Evolutionary conservation across 2,113 vertebrate genomes (phyloP), one percentile per base, ranked within the genome.

Genomic region (Notothenia rossii): DNA sequence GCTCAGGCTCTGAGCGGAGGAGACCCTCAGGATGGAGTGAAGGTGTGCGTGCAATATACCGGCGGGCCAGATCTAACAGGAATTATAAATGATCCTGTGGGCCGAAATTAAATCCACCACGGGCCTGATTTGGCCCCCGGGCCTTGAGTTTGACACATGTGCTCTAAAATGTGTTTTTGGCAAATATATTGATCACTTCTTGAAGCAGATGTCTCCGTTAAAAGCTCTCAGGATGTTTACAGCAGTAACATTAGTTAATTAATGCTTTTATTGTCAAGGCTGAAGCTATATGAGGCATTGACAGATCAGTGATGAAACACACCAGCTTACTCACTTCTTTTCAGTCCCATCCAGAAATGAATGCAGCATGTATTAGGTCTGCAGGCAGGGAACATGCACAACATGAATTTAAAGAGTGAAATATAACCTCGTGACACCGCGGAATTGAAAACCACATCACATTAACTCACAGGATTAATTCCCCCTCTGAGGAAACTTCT

Each of bases 331-430:
- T 45, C 14, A 20, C 54, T 76, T 67, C 25, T 58, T 82, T 77
- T 78, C 53, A 72, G 71, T 78, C 15, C n/a, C 14, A 13, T 40
- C 22, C 50, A 68, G 51, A 33, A 70, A 53, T 20, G 61, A 68
- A 75, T 48, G 62, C 79, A 56, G 22, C 74, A 53, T 83, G 75
- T 46, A 86, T 84, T 22, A 79, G 13, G 60, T 59, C 76, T 62
- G 64, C 58, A 25, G 83, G 72, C 62, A 77, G 63, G 48, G 72
- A 72, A 66, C 20, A 60, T 49, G 51, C 62, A 58, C 18, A 3
- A 63, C 22, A 36, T 45, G 45, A 72, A 60, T 66, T 0, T 11
- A 54, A 29, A 72, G 15, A 53, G 17, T 64, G 58, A 61, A 59
- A 70, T 25, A 11, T 36, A 78, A 61, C 73, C 7, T 56, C 3